Percentiles rank a stretch among this genome's conserved stretches.
phyloP scores from a whole-genome alignment of 92 coral and sea anemone species.

The Palythoa heliodiscus region DNA sequence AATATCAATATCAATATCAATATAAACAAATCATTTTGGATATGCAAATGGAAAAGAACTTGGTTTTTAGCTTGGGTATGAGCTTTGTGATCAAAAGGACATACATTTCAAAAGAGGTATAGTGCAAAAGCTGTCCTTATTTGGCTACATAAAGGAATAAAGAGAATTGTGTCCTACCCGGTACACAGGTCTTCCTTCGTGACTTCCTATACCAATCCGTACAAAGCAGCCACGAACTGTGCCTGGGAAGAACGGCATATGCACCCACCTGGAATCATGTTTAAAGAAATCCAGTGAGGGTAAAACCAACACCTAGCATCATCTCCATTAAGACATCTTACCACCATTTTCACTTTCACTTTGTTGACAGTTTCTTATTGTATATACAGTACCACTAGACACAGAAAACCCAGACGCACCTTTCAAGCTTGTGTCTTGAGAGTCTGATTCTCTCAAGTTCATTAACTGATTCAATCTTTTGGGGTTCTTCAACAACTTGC shows the following conservation, averaged over 20 bases:
- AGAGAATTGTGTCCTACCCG: constrained; percentile 58
- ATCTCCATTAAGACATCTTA: too few species aligned
- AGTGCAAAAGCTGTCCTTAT: background rate
- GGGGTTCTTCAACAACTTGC: constrained; percentile 66
- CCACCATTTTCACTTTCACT: background rate
- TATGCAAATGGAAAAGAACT: too few species aligned
- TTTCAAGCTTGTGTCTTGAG: constrained; percentile 95
- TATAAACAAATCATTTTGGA: too few species aligned
- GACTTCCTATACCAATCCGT: constrained; percentile 94
- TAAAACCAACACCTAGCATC: too few species aligned
- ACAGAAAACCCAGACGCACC: constrained; percentile 42
- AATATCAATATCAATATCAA: too few species aligned
- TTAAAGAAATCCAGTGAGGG: background rate
- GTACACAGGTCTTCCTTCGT: constrained; percentile 94
- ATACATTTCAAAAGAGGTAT: background rate
- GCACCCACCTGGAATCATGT: constrained; percentile 82
- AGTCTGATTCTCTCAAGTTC: constrained; percentile 91
- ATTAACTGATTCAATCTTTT: constrained; percentile 62
- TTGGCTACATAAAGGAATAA: background rate
- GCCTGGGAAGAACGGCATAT: constrained; percentile 92
- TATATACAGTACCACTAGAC: background rate
- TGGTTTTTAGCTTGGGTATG: too few species aligned
- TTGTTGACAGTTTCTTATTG: background rate
- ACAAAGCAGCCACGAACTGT: constrained; percentile 84
- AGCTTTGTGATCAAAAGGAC: too few species aligned